Evolutionary conservation across 2,888 invertebrate genomes (phyloP).

Genomic region (Pilophorus perplexus): DNA sequence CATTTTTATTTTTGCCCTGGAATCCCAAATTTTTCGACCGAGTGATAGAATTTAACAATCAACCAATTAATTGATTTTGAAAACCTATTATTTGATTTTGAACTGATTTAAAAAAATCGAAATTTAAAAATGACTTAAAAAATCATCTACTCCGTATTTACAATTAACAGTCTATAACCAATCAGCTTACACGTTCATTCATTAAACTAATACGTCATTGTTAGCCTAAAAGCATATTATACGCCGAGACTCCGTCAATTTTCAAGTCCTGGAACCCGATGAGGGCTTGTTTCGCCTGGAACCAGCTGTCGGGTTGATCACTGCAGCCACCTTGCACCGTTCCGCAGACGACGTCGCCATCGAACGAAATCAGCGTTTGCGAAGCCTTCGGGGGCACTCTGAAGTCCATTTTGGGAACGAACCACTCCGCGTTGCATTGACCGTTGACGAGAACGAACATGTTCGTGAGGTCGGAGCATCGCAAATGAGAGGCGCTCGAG

Average conservation of each 20-base stretch:
- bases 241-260: constrained; percentile 30
- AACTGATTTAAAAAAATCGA: no score
- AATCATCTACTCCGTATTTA: no score
- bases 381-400: background rate
- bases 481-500: background rate
- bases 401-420: constrained; percentile 25
- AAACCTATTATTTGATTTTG: no score
- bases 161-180: no score
- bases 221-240: no score
- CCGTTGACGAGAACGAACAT: constrained; percentile 24
- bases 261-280: constrained; percentile 33
- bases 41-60: no score
- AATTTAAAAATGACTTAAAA: no score
- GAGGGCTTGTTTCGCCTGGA: constrained; percentile 11
- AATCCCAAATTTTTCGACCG: no score
- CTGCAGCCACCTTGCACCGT: background rate
- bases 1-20: no score
- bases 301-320: constrained; percentile 10
- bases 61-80: no score
- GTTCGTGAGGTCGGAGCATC: constrained; percentile 18
- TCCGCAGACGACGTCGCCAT: background rate
- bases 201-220: no score
- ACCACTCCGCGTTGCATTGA: constrained; percentile 13
- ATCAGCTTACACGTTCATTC: no score
- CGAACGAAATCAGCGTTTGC: constrained; percentile 21